Percentiles rank a stretch among this genome's conserved stretches.
Evolutionary conservation across 2,888 invertebrate species (phyloP).

Genomic region (Rhopalosiphum nymphaeae): DNA sequence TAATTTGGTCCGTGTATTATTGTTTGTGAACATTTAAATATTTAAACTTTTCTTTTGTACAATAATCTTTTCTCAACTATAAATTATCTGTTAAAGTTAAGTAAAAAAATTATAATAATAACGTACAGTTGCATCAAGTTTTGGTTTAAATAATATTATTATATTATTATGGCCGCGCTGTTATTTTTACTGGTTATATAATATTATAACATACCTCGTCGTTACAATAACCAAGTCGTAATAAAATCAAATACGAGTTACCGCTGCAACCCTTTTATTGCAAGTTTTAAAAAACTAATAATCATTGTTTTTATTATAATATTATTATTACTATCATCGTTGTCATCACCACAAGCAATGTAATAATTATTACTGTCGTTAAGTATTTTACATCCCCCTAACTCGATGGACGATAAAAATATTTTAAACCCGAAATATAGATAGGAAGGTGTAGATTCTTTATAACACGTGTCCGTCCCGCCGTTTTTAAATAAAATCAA

Average conservation of each 20-base stretch:
- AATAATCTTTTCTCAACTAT: background rate
- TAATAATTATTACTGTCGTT: background rate
- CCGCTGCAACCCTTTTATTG: background rate
- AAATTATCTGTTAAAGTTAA: background rate
- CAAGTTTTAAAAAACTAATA: background rate
- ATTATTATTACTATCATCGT: background rate
- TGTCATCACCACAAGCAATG: background rate
- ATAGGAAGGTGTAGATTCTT: background rate
- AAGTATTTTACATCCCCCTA: background rate
- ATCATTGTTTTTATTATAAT: background rate
- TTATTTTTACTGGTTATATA: background rate
- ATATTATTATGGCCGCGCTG: background rate
- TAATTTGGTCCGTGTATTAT: background rate
- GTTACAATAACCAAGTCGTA: background rate
- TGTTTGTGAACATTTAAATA: background rate
- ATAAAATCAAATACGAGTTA: background rate
- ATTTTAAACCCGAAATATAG: background rate
- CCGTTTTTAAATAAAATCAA: background rate
- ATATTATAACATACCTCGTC: background rate
- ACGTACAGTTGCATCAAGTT: background rate
- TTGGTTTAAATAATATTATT: background rate
- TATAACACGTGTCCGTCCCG: background rate
- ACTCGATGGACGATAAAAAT: background rate
- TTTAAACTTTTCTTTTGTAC: slow-evolving; percentile 10
- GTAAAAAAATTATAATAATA: background rate